phyloP scores from a whole-genome alignment of 2,797 vertebrate species.

The Poeciliopsis infans region DNA sequence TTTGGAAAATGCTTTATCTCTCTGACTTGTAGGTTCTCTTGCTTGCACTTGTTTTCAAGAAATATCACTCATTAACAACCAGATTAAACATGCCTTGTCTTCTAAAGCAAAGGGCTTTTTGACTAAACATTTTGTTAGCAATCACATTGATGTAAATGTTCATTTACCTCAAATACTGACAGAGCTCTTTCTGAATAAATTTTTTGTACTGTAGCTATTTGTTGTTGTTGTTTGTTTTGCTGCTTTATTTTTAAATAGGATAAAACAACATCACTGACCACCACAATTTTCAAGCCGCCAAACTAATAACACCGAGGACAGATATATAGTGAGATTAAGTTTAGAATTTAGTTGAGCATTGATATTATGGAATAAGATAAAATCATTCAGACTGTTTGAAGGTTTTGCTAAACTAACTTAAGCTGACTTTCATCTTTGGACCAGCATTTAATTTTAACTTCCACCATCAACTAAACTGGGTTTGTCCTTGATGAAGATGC shows the following conservation, averaged over 20 bases:
- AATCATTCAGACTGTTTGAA: background rate
- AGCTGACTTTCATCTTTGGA: background rate
- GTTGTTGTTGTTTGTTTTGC: slow-evolving; percentile 1
- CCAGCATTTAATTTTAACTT: background rate
- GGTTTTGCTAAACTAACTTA: background rate
- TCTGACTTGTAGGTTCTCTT: slow-evolving; percentile 62
- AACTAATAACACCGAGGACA: background rate
- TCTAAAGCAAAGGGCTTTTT: slow-evolving; percentile 85
- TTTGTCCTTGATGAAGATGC: background rate
- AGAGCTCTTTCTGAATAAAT: slow-evolving; percentile 86
- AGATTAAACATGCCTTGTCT: slow-evolving; percentile 65
- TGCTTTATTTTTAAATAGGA: background rate
- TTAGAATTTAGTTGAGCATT: background rate
- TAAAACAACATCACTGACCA: background rate
- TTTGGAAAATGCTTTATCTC: slow-evolving; percentile 56
- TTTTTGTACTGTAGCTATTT: slow-evolving; percentile 85
- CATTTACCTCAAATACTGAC: slow-evolving; percentile 92
- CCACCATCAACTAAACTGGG: background rate
- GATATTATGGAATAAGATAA: background rate
- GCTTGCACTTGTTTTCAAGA: slow-evolving; percentile 52
- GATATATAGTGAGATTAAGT: background rate
- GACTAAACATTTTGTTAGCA: slow-evolving; percentile 82
- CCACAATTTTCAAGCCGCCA: background rate
- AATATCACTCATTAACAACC: slow-evolving; percentile 45
- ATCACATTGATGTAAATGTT: slow-evolving; percentile 88